Percentiles rank a stretch among this genome's conserved stretches.
phyloP scores from a whole-genome alignment of 2,113 vertebrate species.

The Lathamus discolor region DNA sequence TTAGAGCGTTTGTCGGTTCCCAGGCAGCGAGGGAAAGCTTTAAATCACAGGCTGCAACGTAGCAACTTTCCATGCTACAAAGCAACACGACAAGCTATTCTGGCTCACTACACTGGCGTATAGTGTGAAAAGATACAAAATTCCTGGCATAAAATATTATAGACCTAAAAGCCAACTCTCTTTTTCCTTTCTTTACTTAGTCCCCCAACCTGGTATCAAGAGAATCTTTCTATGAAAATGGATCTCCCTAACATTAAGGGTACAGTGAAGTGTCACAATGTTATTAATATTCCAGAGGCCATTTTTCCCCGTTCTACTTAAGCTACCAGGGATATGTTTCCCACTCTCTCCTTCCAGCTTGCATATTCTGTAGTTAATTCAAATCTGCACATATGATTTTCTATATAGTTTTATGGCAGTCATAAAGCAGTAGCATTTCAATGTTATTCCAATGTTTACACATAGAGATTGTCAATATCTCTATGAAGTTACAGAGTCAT shows the following conservation, averaged over 20 bases:
- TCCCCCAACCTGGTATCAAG: accelerated
- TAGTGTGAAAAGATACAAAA: neutral
- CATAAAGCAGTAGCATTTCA: neutral
- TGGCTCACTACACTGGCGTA: neutral
- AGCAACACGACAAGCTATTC: neutral
- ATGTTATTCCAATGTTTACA: neutral
- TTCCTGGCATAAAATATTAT: neutral
- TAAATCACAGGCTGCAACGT: neutral
- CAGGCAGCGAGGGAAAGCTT: neutral
- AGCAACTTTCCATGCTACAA: neutral
- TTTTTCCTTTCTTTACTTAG: neutral
- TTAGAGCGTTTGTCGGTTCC: neutral
- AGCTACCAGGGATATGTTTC: neutral
- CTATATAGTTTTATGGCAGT: neutral
- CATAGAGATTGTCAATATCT: neutral
- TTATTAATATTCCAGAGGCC: neutral
- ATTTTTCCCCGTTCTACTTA: neutral
- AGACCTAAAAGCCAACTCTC: neutral
- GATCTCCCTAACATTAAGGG: neutral
- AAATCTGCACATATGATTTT: neutral
- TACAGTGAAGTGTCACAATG: neutral
- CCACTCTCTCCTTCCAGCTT: neutral
- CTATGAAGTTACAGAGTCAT: neutral
- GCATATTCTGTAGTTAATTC: neutral
- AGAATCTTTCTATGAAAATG: neutral